Percentiles rank a stretch among this genome's conserved stretches.
These are phyloP conservation scores for Dolomedes plantarius DNA, from an alignment of 2,888 invertebrate species.

Conservation along the genomic window DNA sequence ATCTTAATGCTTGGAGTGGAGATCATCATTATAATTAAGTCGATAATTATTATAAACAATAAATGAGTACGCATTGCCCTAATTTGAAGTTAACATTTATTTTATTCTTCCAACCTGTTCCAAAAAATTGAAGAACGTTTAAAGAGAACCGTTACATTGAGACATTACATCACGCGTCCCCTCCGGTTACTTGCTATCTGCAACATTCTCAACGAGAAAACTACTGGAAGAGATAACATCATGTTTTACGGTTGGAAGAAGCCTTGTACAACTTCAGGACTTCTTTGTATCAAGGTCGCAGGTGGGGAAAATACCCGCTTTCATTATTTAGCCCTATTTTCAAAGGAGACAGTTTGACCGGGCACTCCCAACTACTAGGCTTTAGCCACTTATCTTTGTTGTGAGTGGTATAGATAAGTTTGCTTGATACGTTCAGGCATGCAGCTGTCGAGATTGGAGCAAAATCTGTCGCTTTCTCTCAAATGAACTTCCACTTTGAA, in stretches of 20 bases:
- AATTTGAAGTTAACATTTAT: too few species aligned
- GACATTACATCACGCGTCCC: not conserved
- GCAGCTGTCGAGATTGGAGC: not conserved
- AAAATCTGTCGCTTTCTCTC: not conserved
- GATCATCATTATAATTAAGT: too few species aligned
- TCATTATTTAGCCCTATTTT: slow-evolving; percentile 4
- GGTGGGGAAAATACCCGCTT: not conserved
- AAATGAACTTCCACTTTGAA: too few species aligned
- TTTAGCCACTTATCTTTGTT: not conserved
- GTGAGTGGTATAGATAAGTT: not conserved
- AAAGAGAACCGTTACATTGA: not conserved
- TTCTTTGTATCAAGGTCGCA: slow-evolving; percentile 1
- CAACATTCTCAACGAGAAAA: not conserved
- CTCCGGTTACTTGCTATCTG: not conserved
- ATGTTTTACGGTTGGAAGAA: slow-evolving; percentile 9
- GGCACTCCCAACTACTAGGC: not conserved
- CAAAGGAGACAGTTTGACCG: not conserved
- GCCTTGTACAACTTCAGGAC: not conserved
- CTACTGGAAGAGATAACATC: slow-evolving; percentile 15
- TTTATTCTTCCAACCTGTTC: too few species aligned
- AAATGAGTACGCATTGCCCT: too few species aligned
- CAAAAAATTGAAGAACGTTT: too few species aligned
- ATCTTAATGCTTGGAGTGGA: too few species aligned
- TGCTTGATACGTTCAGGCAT: not conserved
- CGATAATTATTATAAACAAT: too few species aligned